Evolutionary conservation across 2,113 vertebrate genomes (phyloP).

Genomic region (Otocyon megalotis): DNA sequence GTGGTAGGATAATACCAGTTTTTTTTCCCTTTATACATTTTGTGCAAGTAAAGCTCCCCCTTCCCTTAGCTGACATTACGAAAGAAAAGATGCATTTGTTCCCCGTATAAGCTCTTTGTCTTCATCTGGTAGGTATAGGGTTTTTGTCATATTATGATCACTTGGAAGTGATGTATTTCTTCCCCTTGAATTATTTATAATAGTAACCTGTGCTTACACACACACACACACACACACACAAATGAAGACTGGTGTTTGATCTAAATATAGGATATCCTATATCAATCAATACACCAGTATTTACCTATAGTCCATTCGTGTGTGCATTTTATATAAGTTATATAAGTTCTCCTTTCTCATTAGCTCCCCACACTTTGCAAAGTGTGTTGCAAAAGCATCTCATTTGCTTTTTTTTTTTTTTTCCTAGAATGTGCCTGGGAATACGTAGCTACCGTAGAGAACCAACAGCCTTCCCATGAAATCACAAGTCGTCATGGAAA

Average conservation of each 20-base stretch:
- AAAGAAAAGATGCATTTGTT: neutral
- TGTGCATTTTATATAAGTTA: neutral
- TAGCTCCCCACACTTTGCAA: neutral
- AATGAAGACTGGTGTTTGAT: neutral
- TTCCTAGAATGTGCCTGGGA: too few relatives aligned
- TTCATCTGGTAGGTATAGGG: neutral
- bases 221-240: neutral
- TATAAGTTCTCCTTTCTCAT: neutral
- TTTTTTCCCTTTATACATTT: too few relatives aligned
- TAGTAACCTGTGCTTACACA: neutral
- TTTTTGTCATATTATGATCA: neutral
- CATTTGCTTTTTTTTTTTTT: neutral
- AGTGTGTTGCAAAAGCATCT: neutral
- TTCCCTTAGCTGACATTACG: neutral
- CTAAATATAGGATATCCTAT: neutral
- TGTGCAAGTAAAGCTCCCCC: neutral
- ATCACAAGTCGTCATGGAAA: neutral
- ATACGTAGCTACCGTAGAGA: rapidly evolving
- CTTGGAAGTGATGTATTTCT: too few relatives aligned
- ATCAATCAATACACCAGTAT: too few relatives aligned
- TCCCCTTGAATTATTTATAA: neutral
- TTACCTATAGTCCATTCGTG: rapidly evolving
- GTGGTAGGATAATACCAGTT: too few relatives aligned
- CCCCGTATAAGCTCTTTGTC: rapidly evolving
- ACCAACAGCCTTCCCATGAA: rapidly evolving